Conservation (phyloP, 2,797 vertebrate genomes). For the Cephalopachus bancanus region DNA sequence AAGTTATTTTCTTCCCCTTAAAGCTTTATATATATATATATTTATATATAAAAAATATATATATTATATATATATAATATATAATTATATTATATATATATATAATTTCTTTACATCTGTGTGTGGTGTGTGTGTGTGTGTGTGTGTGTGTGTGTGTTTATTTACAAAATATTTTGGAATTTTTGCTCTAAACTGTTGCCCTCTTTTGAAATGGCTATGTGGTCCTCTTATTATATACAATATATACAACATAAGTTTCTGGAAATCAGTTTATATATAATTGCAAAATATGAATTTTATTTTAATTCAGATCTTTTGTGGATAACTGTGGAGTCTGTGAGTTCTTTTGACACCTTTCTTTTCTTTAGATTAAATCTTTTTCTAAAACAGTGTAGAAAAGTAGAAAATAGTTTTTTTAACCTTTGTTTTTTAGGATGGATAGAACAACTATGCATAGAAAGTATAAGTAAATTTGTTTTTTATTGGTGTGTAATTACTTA, state of each 20-base stretch:
- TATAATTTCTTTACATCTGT: too few species aligned
- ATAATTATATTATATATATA: too few species aligned
- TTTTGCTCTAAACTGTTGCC: slow-evolving; percentile 46
- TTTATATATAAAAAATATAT: not conserved
- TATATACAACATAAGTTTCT: not conserved
- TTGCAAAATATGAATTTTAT: slow-evolving; percentile 55
- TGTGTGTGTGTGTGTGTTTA: too few species aligned
- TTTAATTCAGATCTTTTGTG: slow-evolving; percentile 44
- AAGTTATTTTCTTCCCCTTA: not conserved
- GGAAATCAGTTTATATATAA: slow-evolving; percentile 45
- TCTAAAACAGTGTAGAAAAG: slow-evolving; percentile 10
- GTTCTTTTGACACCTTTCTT: slow-evolving; percentile 26
- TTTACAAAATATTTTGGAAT: not conserved
- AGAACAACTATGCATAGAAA: not conserved
- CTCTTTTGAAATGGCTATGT: slow-evolving; percentile 10
- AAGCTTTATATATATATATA: not conserved
- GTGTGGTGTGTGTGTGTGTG: too few species aligned
- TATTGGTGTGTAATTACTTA: not conserved
- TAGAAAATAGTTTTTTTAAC: not conserved
- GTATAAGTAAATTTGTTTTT: not conserved
- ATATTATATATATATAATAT: not conserved
- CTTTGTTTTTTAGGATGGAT: slow-evolving; percentile 16
- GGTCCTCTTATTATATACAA: slow-evolving; percentile 22
- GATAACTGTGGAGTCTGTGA: slow-evolving; percentile 24
- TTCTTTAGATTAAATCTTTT: slow-evolving; percentile 28